Percentiles rank a stretch among this genome's conserved stretches.
Evolutionary conservation across 1,140 invertebrate species (phyloP).

Genomic region (Drosophila repleta): DNA sequence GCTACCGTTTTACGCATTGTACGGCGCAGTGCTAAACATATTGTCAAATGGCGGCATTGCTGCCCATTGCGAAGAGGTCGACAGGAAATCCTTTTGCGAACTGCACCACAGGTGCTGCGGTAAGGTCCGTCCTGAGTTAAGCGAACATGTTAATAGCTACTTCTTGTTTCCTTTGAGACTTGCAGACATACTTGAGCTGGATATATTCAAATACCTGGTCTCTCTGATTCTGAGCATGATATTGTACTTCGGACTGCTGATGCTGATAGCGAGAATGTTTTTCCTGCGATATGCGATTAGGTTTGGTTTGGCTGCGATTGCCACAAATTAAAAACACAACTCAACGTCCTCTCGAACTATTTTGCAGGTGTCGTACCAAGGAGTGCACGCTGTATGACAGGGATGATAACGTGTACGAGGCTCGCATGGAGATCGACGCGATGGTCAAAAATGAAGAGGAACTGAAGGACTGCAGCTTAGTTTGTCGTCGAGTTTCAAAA

Average conservation of each 20-base stretch:
- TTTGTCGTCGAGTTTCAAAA: conserved; percentile 28
- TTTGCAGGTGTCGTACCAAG: neutral
- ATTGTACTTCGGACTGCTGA: conserved; percentile 17
- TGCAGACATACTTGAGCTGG: neutral
- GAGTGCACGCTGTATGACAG: neutral
- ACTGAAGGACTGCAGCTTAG: neutral
- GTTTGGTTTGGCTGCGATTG: conserved; percentile 20
- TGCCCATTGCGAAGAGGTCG: too few relatives aligned
- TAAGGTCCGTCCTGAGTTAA: neutral
- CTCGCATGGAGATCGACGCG: neutral
- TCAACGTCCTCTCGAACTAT: neutral
- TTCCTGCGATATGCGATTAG: conserved; percentile 5
- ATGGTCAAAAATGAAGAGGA: neutral
- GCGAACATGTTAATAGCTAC: too few relatives aligned
- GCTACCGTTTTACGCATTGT: conserved; percentile 42
- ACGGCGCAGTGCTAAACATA: neutral
- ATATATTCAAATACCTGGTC: neutral
- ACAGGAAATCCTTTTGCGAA: neutral
- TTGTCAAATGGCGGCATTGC: too few relatives aligned
- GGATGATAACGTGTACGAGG: conserved; percentile 13
- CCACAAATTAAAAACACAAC: too few relatives aligned
- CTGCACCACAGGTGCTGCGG: neutral
- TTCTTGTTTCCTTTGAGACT: neutral
- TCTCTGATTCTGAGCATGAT: conserved; percentile 15
- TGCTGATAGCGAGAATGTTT: conserved; percentile 2